A percentile compares a stretch with the other conserved stretches of the same genome.
Evolutionary conservation across 2,888 invertebrate genomes (phyloP).

Genomic region (Oxycera nigricornis): DNA sequence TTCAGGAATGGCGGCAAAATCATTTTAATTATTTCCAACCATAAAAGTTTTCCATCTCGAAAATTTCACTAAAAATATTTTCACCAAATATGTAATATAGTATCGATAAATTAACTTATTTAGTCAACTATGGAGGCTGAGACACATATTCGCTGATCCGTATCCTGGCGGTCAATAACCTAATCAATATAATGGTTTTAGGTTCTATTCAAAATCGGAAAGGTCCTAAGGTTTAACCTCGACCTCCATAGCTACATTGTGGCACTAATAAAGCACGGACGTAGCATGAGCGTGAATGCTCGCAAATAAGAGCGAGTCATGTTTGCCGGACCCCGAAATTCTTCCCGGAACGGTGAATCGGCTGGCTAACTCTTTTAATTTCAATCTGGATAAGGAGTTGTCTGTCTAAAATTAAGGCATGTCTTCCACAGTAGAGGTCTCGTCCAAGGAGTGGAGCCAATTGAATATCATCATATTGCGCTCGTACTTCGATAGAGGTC

Average conservation of each 20-base stretch:
- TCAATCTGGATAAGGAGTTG: not conserved
- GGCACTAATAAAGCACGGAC: conserved; percentile 2
- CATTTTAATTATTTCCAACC: not conserved
- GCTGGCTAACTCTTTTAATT: not conserved
- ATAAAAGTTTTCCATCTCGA: not conserved
- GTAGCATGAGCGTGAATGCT: no score
- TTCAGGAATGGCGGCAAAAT: no score
- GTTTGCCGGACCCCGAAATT: no score
- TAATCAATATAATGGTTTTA: no score
- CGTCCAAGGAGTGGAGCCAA: conserved; percentile 89
- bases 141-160: not conserved
- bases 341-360: not conserved
- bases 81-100: not conserved
- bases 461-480: conserved; percentile 96
- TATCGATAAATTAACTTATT: not conserved
- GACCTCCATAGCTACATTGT: not conserved
- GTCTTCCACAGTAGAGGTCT: conserved; percentile 66
- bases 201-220: no score
- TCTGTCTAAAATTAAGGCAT: conserved; percentile 46
- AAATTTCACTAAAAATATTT: not conserved
- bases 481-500: conserved; percentile 86
- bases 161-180: not conserved
- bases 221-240: no score
- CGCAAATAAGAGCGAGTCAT: no score
- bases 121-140: conserved; percentile 16